A percentile compares a stretch with the other conserved stretches of the same genome.
Conservation (phyloP, 2,113 vertebrate species). For the Myodes glareolus region DNA sequence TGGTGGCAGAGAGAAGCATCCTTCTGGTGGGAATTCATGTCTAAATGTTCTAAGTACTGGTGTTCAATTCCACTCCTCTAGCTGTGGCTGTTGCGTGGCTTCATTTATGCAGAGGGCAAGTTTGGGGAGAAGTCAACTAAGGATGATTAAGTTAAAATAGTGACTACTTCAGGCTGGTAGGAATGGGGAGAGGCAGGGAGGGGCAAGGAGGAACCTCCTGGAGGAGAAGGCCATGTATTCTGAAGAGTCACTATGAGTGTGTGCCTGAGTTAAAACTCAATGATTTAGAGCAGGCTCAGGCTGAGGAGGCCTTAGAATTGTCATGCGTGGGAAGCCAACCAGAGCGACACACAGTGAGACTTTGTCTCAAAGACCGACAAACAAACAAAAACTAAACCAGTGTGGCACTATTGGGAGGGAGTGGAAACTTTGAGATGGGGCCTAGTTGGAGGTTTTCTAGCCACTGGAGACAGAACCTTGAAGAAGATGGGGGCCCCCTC, state of each 20-base stretch:
- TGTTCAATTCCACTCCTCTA: background rate
- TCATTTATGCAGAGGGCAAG: background rate
- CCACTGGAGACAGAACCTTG: background rate
- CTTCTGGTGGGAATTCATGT: background rate
- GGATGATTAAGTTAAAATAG: background rate
- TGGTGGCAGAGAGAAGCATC: background rate
- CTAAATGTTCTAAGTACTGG: background rate
- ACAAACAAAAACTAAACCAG: background rate
- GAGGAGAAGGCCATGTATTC: background rate
- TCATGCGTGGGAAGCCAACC: background rate
- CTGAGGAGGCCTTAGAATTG: background rate
- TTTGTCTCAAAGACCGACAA: background rate
- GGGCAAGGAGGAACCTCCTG: background rate
- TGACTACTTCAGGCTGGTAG: background rate
- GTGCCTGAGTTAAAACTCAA: background rate
- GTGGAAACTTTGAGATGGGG: no score
- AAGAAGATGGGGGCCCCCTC: no score
- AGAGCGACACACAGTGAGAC: background rate
- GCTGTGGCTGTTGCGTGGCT: background rate
- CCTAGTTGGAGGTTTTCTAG: background rate
- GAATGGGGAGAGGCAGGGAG: background rate
- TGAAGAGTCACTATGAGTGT: background rate
- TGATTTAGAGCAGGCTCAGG: background rate
- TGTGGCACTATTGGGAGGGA: background rate
- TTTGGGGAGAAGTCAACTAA: background rate